Conservation (phyloP, 2,113 vertebrate genomes). For the Myotis brandtii region DNA sequence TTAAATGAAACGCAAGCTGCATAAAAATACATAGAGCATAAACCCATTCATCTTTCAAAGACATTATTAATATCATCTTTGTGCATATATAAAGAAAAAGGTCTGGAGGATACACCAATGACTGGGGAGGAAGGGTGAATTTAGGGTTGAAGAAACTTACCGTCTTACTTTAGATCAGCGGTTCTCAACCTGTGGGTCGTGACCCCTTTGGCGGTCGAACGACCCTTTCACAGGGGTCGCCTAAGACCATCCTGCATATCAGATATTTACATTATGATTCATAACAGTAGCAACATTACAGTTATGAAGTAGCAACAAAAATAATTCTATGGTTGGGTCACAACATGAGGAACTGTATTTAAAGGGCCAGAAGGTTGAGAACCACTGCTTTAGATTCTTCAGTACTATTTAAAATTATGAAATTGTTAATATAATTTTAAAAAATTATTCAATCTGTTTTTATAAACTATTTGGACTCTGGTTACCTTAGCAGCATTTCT, state of each 20-base stretch:
- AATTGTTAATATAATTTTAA: neutral
- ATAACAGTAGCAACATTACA: too few species aligned
- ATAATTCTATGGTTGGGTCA: too few species aligned
- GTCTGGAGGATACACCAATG: neutral
- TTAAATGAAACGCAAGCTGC: neutral
- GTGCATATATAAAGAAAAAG: neutral
- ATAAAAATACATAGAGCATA: conserved; percentile 29
- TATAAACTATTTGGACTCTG: neutral
- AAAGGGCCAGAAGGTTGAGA: too few species aligned
- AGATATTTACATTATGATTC: too few species aligned
- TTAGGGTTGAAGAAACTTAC: neutral
- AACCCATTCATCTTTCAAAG: neutral
- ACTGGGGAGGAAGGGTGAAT: neutral
- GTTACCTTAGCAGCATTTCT: neutral
- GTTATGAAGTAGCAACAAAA: too few species aligned
- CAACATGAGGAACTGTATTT: too few species aligned
- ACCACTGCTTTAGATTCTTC: neutral
- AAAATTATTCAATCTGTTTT: neutral
- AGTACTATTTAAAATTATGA: conserved; percentile 37
- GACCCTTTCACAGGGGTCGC: too few species aligned
- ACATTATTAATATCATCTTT: neutral
- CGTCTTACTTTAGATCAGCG: neutral
- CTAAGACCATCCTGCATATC: too few species aligned
- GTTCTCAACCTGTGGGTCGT: too few species aligned
- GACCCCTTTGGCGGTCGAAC: too few species aligned